Evolutionary conservation across 1,140 invertebrate genomes (phyloP), one percentile per base, ranked within the genome.

Genomic region (Microvelia longipes): DNA sequence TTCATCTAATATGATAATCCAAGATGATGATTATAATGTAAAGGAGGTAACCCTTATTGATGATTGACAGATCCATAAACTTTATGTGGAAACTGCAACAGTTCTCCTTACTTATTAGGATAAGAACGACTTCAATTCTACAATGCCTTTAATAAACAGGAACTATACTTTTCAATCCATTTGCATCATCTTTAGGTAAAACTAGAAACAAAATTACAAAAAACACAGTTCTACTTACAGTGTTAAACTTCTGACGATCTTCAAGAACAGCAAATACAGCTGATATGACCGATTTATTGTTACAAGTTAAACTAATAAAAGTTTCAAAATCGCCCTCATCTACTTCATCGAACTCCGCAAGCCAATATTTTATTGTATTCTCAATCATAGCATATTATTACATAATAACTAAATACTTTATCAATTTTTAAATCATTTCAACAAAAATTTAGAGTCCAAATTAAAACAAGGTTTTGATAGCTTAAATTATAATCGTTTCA

Each of bases 251-350:
- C 28, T 82, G 83, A 28, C 85, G 82, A 73, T 90, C 87, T 71
- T 89, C 88, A 50, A 91, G 79, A 60, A 91, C 81, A 69, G 83
- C 81, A 75, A 88, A 89, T 35, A 92, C 81, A 69, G 89, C 88
- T 72, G 87, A 83, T 66, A 91, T 87, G 70, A 93, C 86, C 77
- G 92, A 90, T 77, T 89, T 86, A 79, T 93, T 91, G 70, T 90
- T 85, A 73, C 89, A 84, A 75, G 91, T 84, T 74, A 88, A 87
- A 62, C 82, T 86, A 24, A 89, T 87, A 82, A 91, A 92, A 50
- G 86, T 88, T 76, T 87, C 85, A 29, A 91, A 80, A 78, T 93
- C 90, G 72, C 84, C 84, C 64, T 87, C 83, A 75, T 87, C 85
- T 61, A 93, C 78, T 61, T 87, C 83, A 73, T 86, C 84, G 81